Evolutionary conservation across 92 coral and sea anemone species (phyloP).

Genomic region (Umimayanthus kanabou): DNA sequence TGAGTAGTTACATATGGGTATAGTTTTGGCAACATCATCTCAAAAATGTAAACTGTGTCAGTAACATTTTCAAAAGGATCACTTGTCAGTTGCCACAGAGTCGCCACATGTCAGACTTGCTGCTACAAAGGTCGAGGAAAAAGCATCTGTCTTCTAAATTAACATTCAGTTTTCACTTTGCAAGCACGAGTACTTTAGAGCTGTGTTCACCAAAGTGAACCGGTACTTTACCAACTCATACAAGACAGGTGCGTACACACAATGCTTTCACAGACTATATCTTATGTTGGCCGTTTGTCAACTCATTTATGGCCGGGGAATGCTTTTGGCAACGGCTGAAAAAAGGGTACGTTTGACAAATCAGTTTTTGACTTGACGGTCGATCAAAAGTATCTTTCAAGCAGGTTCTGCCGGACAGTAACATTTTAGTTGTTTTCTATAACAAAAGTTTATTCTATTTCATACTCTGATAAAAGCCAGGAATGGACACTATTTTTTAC

Average conservation of each 20-base stretch:
- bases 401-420: too few relatives aligned
- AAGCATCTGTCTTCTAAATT: conserved; percentile 17
- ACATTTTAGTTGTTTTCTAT: too few relatives aligned
- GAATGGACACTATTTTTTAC: neutral
- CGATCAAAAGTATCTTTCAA: too few relatives aligned
- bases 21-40: neutral
- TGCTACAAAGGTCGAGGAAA: neutral
- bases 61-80: neutral
- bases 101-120: neutral
- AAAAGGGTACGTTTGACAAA: neutral
- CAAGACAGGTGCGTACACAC: conserved; percentile 32
- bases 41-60: neutral
- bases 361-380: neutral
- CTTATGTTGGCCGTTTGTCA: neutral
- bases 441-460: too few relatives aligned
- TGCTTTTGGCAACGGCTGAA: neutral
- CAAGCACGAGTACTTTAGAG: neutral
- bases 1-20: neutral
- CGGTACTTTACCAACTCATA: neutral
- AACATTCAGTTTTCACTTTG: neutral
- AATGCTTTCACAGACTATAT: neutral
- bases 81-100: neutral
- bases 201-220: neutral
- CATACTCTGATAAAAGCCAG: too few relatives aligned
- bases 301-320: neutral